Conservation (phyloP, 2,888 invertebrate genomes). For the Arrhopalites spinosus region DNA sequence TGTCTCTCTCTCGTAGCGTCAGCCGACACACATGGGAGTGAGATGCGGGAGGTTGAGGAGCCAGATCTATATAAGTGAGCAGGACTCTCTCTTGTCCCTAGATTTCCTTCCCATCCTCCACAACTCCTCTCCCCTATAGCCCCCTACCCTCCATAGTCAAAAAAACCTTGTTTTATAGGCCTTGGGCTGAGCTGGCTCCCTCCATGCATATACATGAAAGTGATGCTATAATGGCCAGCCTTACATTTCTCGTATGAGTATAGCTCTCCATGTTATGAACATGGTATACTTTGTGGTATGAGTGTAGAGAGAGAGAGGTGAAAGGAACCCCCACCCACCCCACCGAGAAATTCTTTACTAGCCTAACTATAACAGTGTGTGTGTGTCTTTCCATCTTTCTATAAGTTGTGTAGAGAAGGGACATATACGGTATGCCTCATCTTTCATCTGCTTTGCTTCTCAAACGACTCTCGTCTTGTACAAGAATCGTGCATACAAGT, state of each 20-base stretch:
- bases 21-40: constrained; percentile 21
- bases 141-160: background rate
- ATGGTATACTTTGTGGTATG: background rate
- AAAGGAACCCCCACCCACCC: no score
- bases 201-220: constrained; percentile 1
- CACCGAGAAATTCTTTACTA: no score
- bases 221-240: background rate
- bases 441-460: constrained; percentile 19
- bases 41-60: constrained; percentile 35
- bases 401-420: background rate
- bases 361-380: background rate
- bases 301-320: background rate
- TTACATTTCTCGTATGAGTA: no score
- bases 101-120: constrained; percentile 7
- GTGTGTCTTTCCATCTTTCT: no score
- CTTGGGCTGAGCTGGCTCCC: no score
- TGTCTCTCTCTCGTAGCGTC: background rate
- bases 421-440: constrained; percentile 5
- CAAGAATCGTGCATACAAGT: no score
- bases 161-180: no score
- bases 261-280: background rate
- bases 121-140: background rate
- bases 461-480: background rate
- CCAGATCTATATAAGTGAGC: constrained; percentile 21
- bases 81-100: background rate